Evolutionary conservation across 2,797 vertebrate species (phyloP), one percentile per base, ranked within the genome.

Genomic region (Micropoecilia bifurca): DNA sequence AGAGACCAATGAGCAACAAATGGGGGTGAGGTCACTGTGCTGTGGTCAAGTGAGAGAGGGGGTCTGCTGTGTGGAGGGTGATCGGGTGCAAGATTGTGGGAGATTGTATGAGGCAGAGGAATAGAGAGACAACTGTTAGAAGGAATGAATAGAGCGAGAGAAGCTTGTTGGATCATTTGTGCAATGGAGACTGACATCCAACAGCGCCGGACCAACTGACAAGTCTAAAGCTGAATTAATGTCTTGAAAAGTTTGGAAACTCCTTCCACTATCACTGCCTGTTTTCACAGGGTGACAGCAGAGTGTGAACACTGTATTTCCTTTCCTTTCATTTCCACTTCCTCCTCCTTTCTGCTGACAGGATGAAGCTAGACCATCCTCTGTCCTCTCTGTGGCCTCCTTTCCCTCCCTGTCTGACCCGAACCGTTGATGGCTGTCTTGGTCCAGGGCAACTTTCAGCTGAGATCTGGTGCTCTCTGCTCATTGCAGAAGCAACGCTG

Each of bases 361-460:
- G 80, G 84, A 93, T 93, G 84, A 90, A 88, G 88, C 82, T 75
- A 72, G 86, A 91, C 90, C 88, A 87, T 77, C 71, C 43, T 71
- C 83, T 89, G 85, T 87, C 83, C 90, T 87, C 87, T 77, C 63
- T 41, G 74, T 85, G 86, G 82, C 82, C 83, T 88, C 73, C 48
- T 83, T 81, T 86, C 61, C n/a, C 71, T 75, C 83, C 81, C 81
- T 76, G 85, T 87, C 83, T 69, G 80, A 73, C 78, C 87, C 25
- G n/a, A 85, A 78, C 45, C 75, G 77, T 78, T 80, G 88, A 80
- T 80, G 78, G 80, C 80, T 84, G 90, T 57, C 1, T 87, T 87
- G 91, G 90, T 90, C 87, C 90, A 88, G 81, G 85, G 88, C 84
- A 89, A 91, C 85, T 88, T 88, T 82, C 57, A 74, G 36, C 87